Conservation (phyloP, 2,888 invertebrate species). For the Pocota personata region DNA sequence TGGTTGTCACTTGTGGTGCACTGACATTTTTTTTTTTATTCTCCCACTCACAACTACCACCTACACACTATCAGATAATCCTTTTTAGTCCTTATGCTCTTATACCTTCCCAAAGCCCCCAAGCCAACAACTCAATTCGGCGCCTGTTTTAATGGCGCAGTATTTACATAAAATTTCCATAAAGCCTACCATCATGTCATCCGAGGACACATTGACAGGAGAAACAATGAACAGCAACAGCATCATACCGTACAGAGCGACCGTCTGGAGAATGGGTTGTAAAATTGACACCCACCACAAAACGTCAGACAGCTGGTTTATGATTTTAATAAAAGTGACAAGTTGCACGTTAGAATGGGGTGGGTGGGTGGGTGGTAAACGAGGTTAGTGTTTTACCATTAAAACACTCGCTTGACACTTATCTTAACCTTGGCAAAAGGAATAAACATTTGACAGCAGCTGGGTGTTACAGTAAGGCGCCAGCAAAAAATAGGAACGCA, state of each 20-base stretch:
- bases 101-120: neutral
- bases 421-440: slow-evolving; percentile 40
- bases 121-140: slow-evolving; percentile 40
- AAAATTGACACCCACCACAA: slow-evolving; percentile 46
- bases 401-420: slow-evolving; percentile 39
- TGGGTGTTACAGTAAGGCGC: neutral
- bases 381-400: slow-evolving; percentile 23
- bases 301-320: slow-evolving; percentile 33
- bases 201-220: slow-evolving; percentile 45
- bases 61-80: neutral
- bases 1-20: slow-evolving; percentile 38
- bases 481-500: neutral
- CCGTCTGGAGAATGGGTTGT: neutral
- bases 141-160: slow-evolving; percentile 54
- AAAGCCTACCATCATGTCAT: slow-evolving; percentile 66
- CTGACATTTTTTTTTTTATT: slow-evolving; percentile 6
- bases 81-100: slow-evolving; percentile 17
- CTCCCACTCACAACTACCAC: neutral
- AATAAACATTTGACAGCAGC: slow-evolving; percentile 31
- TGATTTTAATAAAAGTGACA: slow-evolving; percentile 66
- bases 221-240: slow-evolving; percentile 37
- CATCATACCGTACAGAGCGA: neutral
- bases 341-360: slow-evolving; percentile 30
- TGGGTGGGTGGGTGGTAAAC: neutral
- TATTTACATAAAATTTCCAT: slow-evolving; percentile 72